Base-by-base conservation (phyloP, 2,797 vertebrate genomes). In the Bradypus variegatus region DNA sequence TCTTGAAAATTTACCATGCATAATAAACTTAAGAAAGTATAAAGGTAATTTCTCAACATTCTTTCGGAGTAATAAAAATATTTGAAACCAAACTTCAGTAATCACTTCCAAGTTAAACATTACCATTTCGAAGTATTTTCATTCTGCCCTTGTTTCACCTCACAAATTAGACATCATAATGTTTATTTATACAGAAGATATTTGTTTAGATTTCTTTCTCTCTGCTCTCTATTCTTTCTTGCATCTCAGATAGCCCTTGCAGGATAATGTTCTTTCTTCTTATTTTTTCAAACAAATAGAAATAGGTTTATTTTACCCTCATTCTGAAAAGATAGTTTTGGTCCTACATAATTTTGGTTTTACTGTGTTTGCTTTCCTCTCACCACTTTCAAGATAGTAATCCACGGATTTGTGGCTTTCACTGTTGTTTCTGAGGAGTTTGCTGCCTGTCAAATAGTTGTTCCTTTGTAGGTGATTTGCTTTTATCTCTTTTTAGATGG, bases 371-470 rank as follows among this genome's bases (percentile, higher is more conserved):
- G 8, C 27, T 38, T 41, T 23, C 16, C 27, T 6, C 36, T 36
- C 12, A 25, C 11, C 21, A 3, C 8, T 9, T 16, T 72, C 1
- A 3, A 38, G 38, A 16, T 4, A 11, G 14, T 3, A 33, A 33
- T 9, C 79, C 19, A 5, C 7, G 38, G 69, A 48, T 3, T 4
- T 0, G 2, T 1, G 78, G 36, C 36, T 77, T 33, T 55, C 23
- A 0, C 3, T 8, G 29, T 10, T 8, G 33, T 60, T 31, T 41
- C 53, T 3, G 76, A 79, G 50, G 45, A 27, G 75, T 45, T 33
- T 12, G 73, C 67, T 25, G 31, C 29, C 31, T 2, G 7, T 11
- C 18, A 3, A 1, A 18, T 1, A 33, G 25, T 5, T 0, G 2
- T 13, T 38, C 67, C 21, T 60, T 12, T 23, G 48, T 16, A 3